phyloP scores from a whole-genome alignment of 2,113 vertebrate genomes.

The Etheostoma spectabile region DNA sequence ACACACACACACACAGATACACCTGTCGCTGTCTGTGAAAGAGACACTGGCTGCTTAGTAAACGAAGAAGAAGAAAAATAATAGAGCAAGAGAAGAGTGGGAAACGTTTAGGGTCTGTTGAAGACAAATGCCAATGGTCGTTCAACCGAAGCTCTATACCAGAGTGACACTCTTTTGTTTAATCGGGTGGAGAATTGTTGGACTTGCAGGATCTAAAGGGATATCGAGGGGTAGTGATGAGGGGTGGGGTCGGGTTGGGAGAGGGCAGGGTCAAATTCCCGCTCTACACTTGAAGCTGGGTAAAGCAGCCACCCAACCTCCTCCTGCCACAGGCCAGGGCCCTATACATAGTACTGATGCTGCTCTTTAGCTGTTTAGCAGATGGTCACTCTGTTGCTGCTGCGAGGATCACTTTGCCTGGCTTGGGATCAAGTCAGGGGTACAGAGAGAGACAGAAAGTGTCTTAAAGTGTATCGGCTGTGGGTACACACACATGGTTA shows the following conservation, averaged over 20 bases:
- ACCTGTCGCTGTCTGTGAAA: conserved; percentile 73
- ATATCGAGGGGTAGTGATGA: background rate
- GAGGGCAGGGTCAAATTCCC: conserved; percentile 75
- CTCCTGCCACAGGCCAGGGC: conserved; percentile 57
- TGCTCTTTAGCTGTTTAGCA: conserved; percentile 84
- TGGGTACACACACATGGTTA: conserved; percentile 15
- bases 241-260: conserved; percentile 43
- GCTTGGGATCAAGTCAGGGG: conserved; percentile 70
- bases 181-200: background rate
- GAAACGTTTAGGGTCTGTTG: background rate
- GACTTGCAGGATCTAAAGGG: conserved; percentile 6
- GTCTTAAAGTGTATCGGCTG: conserved; percentile 39
- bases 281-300: conserved; percentile 65
- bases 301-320: conserved; percentile 65
- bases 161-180: background rate
- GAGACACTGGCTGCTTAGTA: conserved; percentile 2
- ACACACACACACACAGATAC: conserved; percentile 40
- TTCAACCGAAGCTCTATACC: conserved; percentile 3
- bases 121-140: background rate
- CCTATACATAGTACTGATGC: conserved; percentile 89
- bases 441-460: conserved; percentile 56
- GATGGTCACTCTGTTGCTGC: conserved; percentile 81
- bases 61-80: conserved; percentile 1
- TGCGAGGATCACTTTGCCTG: conserved; percentile 84
- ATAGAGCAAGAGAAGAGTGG: background rate